phyloP scores from a whole-genome alignment of 1,140 invertebrate species.

The Drosophila jambulina region DNA sequence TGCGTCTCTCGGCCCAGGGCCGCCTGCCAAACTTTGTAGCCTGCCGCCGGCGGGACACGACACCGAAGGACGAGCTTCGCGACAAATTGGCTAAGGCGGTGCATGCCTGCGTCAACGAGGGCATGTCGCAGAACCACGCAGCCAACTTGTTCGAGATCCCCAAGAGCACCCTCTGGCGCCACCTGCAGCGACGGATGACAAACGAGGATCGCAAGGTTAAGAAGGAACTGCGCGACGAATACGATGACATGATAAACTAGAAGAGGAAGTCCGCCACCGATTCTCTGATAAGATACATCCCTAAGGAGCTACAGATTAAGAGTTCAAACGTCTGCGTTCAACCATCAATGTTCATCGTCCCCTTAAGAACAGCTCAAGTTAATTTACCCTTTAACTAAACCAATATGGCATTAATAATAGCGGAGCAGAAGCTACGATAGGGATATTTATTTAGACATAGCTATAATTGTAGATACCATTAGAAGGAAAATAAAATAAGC shows the following conservation, averaged over 20 bases:
- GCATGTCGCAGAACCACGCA: constrained; percentile 87
- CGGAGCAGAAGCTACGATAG: constrained; percentile 15
- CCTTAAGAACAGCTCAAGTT: not conserved
- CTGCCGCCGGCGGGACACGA: constrained; percentile 85
- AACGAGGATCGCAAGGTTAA: constrained; percentile 64
- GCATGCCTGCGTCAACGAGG: constrained; percentile 86
- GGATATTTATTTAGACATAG: constrained; percentile 14
- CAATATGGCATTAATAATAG: constrained; percentile 3
- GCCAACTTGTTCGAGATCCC: constrained; percentile 87
- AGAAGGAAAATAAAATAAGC: constrained; percentile 1
- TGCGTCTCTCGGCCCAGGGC: constrained; percentile 86
- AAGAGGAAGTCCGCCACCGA: not conserved
- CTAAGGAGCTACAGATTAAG: constrained; percentile 17
- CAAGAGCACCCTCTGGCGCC: constrained; percentile 88
- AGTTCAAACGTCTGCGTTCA: not conserved
- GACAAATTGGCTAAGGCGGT: constrained; percentile 87
- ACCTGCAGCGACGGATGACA: constrained; percentile 85
- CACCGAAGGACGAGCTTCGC: constrained; percentile 86
- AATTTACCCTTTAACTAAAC: not conserved
- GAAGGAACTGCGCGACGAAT: constrained; percentile 61
- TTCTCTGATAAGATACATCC: constrained; percentile 16
- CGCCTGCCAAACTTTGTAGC: constrained; percentile 86
- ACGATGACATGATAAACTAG: constrained; percentile 61
- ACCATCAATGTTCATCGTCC: constrained; percentile 8
- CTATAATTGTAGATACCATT: constrained; percentile 22